These are phyloP conservation scores for Plebejus melissa DNA, from an alignment of 2,888 invertebrate species.

Conservation along the genomic window DNA sequence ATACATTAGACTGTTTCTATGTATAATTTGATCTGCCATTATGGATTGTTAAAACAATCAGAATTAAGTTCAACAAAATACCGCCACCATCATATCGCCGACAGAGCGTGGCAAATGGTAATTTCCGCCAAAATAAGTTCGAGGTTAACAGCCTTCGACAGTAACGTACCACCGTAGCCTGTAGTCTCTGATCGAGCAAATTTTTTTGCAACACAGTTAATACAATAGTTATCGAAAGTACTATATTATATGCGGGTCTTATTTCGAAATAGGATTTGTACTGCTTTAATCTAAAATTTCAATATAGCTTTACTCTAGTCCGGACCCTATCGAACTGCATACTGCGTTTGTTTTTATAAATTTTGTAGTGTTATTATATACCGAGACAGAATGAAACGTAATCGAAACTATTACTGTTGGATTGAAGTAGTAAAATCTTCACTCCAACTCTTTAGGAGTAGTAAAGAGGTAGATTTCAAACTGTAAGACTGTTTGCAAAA, in stretches of 20 bases:
- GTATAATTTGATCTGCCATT: background rate
- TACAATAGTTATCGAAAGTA: background rate
- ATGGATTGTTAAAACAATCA: background rate
- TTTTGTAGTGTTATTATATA: no score
- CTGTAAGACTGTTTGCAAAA: background rate
- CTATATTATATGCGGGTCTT: background rate
- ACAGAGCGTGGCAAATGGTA: conserved; percentile 15
- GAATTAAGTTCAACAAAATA: background rate
- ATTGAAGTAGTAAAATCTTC: no score
- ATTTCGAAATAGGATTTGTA: no score
- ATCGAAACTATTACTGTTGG: no score
- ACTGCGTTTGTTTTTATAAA: no score
- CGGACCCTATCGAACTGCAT: no score
- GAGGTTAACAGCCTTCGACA: conserved; percentile 16
- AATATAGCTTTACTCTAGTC: no score
- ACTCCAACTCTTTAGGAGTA: no score
- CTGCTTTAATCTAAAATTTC: no score
- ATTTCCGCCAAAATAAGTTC: conserved; percentile 18
- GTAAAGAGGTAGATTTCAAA: no score
- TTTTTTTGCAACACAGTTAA: background rate
- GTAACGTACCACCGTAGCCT: background rate
- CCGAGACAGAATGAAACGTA: no score
- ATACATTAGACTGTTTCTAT: background rate
- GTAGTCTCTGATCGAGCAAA: background rate
- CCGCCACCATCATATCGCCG: background rate